These are phyloP conservation scores for Harpagus bidentatus DNA, from an alignment of 2,113 vertebrate genomes.

Conservation along the genomic window DNA sequence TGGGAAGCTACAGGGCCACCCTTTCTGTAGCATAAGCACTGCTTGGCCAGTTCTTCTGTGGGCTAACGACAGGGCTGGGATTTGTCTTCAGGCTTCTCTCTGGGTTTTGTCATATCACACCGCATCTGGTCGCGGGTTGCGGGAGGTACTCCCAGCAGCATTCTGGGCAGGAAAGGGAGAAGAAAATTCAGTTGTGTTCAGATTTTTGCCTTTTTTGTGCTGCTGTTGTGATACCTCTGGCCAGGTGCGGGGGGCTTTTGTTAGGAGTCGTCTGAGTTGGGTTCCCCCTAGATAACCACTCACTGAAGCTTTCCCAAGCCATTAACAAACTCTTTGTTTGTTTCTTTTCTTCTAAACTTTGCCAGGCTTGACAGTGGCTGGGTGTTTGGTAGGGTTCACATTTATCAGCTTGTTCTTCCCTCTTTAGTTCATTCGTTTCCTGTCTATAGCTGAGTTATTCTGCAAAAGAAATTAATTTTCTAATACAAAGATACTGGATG, in stretches of 20 bases:
- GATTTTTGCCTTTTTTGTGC: neutral
- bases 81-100: neutral
- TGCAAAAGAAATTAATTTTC: neutral
- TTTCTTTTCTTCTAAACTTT: neutral
- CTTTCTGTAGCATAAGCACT: neutral
- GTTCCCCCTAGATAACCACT: neutral
- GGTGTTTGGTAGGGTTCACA: neutral
- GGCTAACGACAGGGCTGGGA: accelerated
- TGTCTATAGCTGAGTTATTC: neutral
- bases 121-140: neutral
- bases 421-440: neutral
- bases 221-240: neutral
- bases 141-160: neutral
- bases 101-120: neutral
- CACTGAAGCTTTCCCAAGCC: neutral
- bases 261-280: neutral
- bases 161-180: neutral
- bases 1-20: neutral
- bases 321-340: neutral
- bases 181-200: neutral
- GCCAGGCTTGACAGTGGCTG: neutral
- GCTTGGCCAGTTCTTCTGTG: neutral
- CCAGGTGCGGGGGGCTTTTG: neutral
- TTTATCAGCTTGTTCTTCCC: neutral
- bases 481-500: neutral